Percentiles rank a stretch among this genome's conserved stretches.
Conservation (phyloP, 2,888 invertebrate species). For the Drosophila robusta region DNA sequence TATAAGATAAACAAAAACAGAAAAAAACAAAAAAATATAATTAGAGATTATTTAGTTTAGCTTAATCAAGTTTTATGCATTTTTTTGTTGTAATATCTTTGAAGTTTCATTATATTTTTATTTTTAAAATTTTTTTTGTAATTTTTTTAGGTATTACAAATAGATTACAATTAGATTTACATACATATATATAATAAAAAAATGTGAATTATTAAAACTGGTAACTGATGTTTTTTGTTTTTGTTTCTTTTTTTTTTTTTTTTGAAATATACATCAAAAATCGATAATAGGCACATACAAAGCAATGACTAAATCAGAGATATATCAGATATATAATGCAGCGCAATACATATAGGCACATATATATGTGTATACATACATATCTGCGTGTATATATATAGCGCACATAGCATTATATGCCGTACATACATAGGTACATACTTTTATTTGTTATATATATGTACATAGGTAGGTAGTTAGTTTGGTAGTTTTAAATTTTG, state of each 20-base stretch:
- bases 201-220: slow-evolving; percentile 57
- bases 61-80: slow-evolving; percentile 32
- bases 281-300: slow-evolving; percentile 78
- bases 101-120: slow-evolving; percentile 16
- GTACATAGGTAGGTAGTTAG: slow-evolving; percentile 30
- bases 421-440: slow-evolving; percentile 14
- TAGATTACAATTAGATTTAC: slow-evolving; percentile 57
- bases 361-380: slow-evolving; percentile 4
- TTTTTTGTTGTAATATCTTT: slow-evolving; percentile 41
- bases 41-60: slow-evolving; percentile 36
- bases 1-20: slow-evolving; percentile 16
- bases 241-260: neutral
- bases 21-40: slow-evolving; percentile 8
- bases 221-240: slow-evolving; percentile 55
- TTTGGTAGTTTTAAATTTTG: slow-evolving; percentile 54
- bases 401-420: slow-evolving; percentile 12
- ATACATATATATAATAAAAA: slow-evolving; percentile 60
- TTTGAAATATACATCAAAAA: slow-evolving; percentile 71
- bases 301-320: slow-evolving; percentile 78
- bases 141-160: slow-evolving; percentile 29
- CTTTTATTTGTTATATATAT: slow-evolving; percentile 19
- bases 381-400: slow-evolving; percentile 15
- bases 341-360: slow-evolving; percentile 5
- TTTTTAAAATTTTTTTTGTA: slow-evolving; percentile 1
- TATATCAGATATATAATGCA: slow-evolving; percentile 45